phyloP scores from a whole-genome alignment of 1,140 invertebrate genomes.

The Drosophila elegans region DNA sequence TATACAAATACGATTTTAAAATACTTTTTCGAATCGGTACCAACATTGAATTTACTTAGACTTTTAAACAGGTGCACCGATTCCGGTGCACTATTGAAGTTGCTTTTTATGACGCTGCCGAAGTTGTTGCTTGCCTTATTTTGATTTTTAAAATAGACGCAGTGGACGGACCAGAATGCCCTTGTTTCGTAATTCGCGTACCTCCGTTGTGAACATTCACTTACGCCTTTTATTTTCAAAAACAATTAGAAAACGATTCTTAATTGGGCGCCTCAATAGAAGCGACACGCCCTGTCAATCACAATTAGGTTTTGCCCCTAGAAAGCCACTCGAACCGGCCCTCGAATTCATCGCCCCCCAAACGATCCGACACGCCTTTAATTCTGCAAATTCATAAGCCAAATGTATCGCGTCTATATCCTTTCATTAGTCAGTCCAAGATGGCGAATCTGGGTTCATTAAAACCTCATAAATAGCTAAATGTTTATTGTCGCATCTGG shows the following conservation, averaged over 20 bases:
- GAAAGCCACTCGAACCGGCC: slow-evolving; percentile 21
- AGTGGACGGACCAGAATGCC: slow-evolving; percentile 17
- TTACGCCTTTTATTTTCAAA: slow-evolving; percentile 55
- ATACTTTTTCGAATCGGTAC: not conserved
- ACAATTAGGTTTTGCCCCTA: slow-evolving; percentile 72
- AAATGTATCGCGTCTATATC: slow-evolving; percentile 63
- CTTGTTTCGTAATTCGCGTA: slow-evolving; percentile 18
- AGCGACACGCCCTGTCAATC: slow-evolving; percentile 80
- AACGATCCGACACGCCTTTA: slow-evolving; percentile 70
- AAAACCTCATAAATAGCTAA: slow-evolving; percentile 82
- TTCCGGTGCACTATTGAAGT: slow-evolving; percentile 12
- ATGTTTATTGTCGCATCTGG: slow-evolving; percentile 81
- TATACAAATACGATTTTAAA: no score
- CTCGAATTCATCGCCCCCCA: slow-evolving; percentile 14
- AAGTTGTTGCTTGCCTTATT: slow-evolving; percentile 13
- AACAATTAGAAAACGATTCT: slow-evolving; percentile 77
- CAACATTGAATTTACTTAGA: not conserved
- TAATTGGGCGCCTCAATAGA: slow-evolving; percentile 80
- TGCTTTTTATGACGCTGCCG: slow-evolving; percentile 46
- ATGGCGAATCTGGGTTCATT: slow-evolving; percentile 72
- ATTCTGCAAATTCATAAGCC: slow-evolving; percentile 82
- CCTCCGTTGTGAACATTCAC: slow-evolving; percentile 20
- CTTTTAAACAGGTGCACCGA: not conserved
- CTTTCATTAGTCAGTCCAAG: slow-evolving; percentile 71
- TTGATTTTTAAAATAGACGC: no score